Evolutionary conservation across 2,797 vertebrate species (phyloP), one percentile per base, ranked within the genome.

Genomic region (Acanthurus tractus): DNA sequence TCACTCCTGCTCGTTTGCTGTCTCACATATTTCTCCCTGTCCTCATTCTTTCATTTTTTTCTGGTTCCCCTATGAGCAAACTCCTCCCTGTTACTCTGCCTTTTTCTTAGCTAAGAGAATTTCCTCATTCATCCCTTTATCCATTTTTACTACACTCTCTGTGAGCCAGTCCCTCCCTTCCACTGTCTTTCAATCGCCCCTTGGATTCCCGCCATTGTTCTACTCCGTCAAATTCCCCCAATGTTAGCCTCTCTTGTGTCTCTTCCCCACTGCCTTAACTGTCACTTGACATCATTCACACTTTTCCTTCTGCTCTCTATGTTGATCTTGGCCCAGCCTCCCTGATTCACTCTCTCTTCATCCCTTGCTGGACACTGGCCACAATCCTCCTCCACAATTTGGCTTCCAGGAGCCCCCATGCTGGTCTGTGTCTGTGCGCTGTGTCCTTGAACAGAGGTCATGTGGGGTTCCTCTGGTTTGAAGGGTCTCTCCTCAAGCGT

Each of bases 371-470:
- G 55, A 76, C 79, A 76, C 59, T 61, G 70, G 76, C 65, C 80
- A 81, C 76, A 78, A 63, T 70, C 53, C 40, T 62, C 57, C 73
- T 84, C 64, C 29, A 34, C 29, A 4, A 70, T 83, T 83, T 85
- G 83, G 82, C 83, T 76, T 56, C 44, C 50, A 76, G 70, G 61
- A 76, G 73, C 74, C 74, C 70, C 79, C 74, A 63, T 70, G 78
- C 79, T 87, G 79, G 70, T 82, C n/a, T 86, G 77, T 76, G 79
- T 85, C 79, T 88, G 83, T 63, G 40, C 66, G 70, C 79, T 70
- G 58, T 85, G 89, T 90, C 92, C 89, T 93, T 93, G 85, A 86
- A 63, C 78, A 81, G 84, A 89, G 92, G 91, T 92, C 91, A 84
- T 62, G 59, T 86, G 81, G 84, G 72, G 79, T 89, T 89, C 75